A percentile compares a stretch with the other conserved stretches of the same genome.
phyloP scores from a whole-genome alignment of 35 echinoderm and acorn worm species.

The Stichopus chloronotus region DNA sequence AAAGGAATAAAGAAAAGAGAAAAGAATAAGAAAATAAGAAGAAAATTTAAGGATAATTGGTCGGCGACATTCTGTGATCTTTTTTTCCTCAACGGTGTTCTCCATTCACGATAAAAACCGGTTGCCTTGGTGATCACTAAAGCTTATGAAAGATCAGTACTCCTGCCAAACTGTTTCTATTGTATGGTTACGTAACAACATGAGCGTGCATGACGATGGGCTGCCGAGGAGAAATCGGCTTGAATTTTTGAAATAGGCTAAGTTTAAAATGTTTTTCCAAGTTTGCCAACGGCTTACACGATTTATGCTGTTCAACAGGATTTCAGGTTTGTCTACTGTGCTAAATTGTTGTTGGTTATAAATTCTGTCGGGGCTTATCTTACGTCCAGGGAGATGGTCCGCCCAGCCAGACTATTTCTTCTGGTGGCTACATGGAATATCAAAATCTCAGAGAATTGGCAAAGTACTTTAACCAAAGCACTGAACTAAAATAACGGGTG shows the following conservation, averaged over 20 bases:
- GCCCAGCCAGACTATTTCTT: too few species aligned
- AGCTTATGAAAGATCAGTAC: neutral
- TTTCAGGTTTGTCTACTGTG: neutral
- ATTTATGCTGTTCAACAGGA: neutral
- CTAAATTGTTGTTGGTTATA: neutral
- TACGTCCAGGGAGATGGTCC: neutral
- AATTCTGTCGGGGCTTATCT: neutral
- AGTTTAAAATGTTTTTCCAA: neutral
- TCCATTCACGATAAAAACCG: neutral
- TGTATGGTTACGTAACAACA: conserved; percentile 21
- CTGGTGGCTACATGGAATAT: neutral
- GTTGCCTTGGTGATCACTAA: neutral
- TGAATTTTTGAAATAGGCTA: neutral
- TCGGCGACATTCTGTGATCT: conserved; percentile 26
- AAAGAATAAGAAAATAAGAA: neutral
- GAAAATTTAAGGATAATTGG: conserved; percentile 25
- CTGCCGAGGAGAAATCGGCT: neutral
- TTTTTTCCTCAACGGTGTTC: neutral
- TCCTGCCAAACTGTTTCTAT: conserved; percentile 17
- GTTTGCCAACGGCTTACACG: neutral
- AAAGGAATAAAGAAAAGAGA: neutral
- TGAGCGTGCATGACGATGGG: neutral
- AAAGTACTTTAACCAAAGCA: neutral
- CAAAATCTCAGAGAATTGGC: neutral
- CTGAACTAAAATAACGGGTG: neutral